Conservation (phyloP, 92 coral and sea anemone genomes). For the Epizoanthus scotinus region DNA sequence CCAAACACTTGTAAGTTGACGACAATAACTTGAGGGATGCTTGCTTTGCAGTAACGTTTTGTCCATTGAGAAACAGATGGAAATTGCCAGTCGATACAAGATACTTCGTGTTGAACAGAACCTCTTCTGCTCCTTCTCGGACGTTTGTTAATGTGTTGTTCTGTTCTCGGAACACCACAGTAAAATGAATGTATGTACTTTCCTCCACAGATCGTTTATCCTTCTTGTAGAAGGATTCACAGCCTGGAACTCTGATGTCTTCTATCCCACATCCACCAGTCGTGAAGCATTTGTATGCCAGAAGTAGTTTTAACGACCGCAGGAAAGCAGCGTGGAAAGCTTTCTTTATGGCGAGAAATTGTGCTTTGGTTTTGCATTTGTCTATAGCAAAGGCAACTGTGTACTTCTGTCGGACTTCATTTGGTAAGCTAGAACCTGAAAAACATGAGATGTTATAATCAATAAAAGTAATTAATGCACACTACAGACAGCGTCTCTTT, state of each 20-base stretch:
- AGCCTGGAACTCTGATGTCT: constrained; percentile 41
- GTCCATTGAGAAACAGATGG: not conserved
- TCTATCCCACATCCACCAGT: constrained; percentile 40
- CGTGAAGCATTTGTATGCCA: constrained; percentile 34
- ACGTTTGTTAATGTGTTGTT: not conserved
- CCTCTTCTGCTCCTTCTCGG: constrained; percentile 55
- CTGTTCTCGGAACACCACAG: constrained; percentile 32
- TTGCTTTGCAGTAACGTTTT: not conserved
- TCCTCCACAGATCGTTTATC: constrained; percentile 12
- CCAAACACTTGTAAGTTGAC: not conserved
- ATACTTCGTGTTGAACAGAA: constrained; percentile 52
- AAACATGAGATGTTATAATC: too few species aligned
- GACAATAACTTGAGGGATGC: not conserved
- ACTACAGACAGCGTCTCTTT: too few species aligned
- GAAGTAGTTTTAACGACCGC: constrained; percentile 12
- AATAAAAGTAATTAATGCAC: too few species aligned
- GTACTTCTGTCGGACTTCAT: constrained; percentile 22
- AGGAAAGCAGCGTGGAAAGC: constrained; percentile 39
- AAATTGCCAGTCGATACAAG: constrained; percentile 53
- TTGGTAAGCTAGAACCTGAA: not conserved
- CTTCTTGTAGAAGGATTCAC: constrained; percentile 14
- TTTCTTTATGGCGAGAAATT: constrained; percentile 21
- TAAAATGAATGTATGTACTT: constrained; percentile 24
- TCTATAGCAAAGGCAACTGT: constrained; percentile 32
- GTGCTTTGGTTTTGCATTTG: constrained; percentile 30